Evolutionary conservation across 2,888 invertebrate genomes (phyloP).

Genomic region (Nezara viridula): DNA sequence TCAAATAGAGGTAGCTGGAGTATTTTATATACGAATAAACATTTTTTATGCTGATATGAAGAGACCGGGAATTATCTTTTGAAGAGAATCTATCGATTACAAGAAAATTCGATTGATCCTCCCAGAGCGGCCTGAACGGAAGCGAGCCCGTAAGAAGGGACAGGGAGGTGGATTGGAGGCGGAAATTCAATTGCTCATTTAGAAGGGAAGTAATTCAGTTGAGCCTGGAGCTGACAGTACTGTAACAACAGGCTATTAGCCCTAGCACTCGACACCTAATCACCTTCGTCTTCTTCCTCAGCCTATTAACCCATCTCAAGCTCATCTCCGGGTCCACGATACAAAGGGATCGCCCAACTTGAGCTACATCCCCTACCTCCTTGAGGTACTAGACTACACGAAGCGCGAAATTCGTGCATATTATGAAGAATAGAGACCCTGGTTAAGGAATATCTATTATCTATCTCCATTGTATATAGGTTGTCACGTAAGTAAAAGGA

Average conservation of each 20-base stretch:
- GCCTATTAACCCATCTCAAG: conserved; percentile 13
- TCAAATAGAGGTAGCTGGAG: too few species aligned
- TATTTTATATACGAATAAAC: too few species aligned
- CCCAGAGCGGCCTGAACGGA: background rate
- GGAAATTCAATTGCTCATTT: conserved; percentile 54
- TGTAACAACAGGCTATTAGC: conserved; percentile 52
- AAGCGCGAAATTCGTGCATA: background rate
- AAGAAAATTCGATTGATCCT: background rate
- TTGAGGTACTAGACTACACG: too few species aligned
- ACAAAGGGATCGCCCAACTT: background rate
- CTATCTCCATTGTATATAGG: too few species aligned
- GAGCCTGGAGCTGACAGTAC: conserved; percentile 45
- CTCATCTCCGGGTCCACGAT: background rate
- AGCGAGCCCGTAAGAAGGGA: background rate
- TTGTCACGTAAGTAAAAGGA: too few species aligned
- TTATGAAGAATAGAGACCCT: background rate
- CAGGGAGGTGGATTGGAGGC: background rate
- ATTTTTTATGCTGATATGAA: background rate
- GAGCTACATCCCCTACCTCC: background rate
- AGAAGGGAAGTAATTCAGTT: conserved; percentile 52
- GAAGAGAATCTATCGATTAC: background rate
- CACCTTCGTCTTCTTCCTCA: background rate
- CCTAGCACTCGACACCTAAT: background rate
- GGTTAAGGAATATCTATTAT: too few species aligned
- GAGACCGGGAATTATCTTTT: background rate